Evolutionary conservation across 2,113 vertebrate species (phyloP), one percentile per base, ranked within the genome.

Genomic region (Gracilinanus agilis): DNA sequence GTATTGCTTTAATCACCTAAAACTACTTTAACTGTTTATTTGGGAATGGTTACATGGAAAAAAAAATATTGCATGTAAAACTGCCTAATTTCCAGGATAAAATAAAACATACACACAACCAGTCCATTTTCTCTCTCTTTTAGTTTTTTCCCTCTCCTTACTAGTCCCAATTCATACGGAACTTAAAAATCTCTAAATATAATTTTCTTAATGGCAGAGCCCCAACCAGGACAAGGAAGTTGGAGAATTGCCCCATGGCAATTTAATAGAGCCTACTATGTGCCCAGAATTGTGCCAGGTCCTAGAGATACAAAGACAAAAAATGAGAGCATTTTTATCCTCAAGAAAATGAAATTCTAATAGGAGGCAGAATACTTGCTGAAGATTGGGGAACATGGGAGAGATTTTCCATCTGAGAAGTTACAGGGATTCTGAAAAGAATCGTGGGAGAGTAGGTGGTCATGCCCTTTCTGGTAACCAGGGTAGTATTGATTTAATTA

Each of bases 1-100:
- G 94, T 98, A 98, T 98, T 97, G 97, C 98, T 98, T 98, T 98
- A 98, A 98, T 98, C 98, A 98, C 98, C 97, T 98, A 96, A 98
- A 97, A 97, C 97, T 94, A 93, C 97, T 98, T 98, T 97, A 97
- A 97, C 98, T 98, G 98, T 98, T 98, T 98, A 97, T 98, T 98
- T 98, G 97, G 96, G 98, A 98, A 98, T 96, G 90, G 92, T 98
- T 97, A 97, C 67, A 95, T 12, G 3, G 91, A 88, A 10, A 90
- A 97, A 88, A 98, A 97, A 97, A 95, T 96, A 96, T 95, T 94
- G 93, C 96, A 94, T 93, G 91, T 95, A 95, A 96, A 97, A 96
- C 1, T 0, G 90, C 96, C 97, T 98, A 93, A 97, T 98, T 98
- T 98, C 93, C 96, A 98, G 95, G 0, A 96, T 96, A 55, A n/a